Evolutionary conservation across 2,113 vertebrate genomes (phyloP).

Genomic region (Gymnogyps californianus): DNA sequence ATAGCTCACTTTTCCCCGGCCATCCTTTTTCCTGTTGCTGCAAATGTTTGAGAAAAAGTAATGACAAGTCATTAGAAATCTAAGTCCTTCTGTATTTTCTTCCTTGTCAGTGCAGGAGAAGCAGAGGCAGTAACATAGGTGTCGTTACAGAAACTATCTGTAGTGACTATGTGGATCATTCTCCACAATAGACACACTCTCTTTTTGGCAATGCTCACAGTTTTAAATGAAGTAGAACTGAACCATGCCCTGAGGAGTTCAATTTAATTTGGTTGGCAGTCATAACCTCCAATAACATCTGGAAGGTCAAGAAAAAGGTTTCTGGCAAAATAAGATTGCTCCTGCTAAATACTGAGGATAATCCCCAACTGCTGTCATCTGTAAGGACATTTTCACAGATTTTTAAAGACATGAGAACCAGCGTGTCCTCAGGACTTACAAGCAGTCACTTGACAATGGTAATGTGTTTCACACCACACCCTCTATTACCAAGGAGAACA

Average conservation of each 20-base stretch:
- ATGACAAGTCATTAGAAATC: neutral
- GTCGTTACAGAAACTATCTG: neutral
- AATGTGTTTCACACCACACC: neutral
- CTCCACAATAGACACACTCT: neutral
- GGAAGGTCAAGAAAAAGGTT: neutral
- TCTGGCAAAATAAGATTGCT: neutral
- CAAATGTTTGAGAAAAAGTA: neutral
- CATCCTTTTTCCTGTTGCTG: neutral
- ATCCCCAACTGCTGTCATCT: neutral
- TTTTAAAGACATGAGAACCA: neutral
- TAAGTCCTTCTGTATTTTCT: neutral
- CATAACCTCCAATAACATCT: neutral
- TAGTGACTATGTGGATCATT: neutral
- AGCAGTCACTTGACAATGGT: neutral
- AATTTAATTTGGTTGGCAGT: neutral
- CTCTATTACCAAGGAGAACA: neutral
- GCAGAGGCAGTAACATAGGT: neutral
- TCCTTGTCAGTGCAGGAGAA: neutral
- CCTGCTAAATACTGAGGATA: neutral
- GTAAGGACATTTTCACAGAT: neutral
- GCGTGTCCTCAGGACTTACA: neutral
- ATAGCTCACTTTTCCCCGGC: neutral
- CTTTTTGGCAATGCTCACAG: neutral
- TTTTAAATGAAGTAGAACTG: neutral
- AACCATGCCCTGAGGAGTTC: neutral